These are phyloP conservation scores for Ascidia mentula DNA, from an alignment of 23 tunicate genomes.

Conservation along the genomic window DNA sequence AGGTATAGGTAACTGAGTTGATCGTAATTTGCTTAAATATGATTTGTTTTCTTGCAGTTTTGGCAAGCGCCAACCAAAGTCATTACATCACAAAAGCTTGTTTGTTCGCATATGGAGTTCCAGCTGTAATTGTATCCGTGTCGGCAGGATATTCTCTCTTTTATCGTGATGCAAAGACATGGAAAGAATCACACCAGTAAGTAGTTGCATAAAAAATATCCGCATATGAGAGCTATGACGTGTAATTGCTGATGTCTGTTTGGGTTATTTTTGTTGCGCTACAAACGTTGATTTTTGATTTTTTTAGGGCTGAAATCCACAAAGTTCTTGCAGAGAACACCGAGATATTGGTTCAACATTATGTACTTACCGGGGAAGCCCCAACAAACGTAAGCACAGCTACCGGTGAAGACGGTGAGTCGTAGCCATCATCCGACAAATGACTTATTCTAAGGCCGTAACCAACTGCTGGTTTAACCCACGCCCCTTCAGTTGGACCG, in stretches of 20 bases:
- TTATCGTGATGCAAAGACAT: neutral
- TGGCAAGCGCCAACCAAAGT: neutral
- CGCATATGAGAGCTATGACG: no score
- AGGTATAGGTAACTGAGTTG: neutral
- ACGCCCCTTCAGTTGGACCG: neutral
- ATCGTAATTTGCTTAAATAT: neutral
- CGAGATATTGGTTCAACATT: neutral
- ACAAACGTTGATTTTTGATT: neutral
- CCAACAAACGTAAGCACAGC: neutral
- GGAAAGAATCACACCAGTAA: slow-evolving; percentile 1
- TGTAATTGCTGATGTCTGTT: neutral
- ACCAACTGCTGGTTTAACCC: neutral
- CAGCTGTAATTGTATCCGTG: slow-evolving; percentile 4
- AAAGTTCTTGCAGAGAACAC: neutral
- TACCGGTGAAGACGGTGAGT: neutral
- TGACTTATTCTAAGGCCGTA: no score
- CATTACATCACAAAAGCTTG: slow-evolving; percentile 20
- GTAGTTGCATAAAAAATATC: no score
- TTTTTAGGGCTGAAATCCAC: neutral
- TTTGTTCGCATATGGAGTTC: slow-evolving; percentile 20
- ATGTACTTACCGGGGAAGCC: neutral
- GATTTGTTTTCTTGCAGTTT: neutral
- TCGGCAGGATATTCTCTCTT: slow-evolving; percentile 14
- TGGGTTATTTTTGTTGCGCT: no score
- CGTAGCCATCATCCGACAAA: no score